These are phyloP conservation scores for Noctilio leporinus DNA, from an alignment of 2,113 vertebrate species.

Conservation along the genomic window DNA sequence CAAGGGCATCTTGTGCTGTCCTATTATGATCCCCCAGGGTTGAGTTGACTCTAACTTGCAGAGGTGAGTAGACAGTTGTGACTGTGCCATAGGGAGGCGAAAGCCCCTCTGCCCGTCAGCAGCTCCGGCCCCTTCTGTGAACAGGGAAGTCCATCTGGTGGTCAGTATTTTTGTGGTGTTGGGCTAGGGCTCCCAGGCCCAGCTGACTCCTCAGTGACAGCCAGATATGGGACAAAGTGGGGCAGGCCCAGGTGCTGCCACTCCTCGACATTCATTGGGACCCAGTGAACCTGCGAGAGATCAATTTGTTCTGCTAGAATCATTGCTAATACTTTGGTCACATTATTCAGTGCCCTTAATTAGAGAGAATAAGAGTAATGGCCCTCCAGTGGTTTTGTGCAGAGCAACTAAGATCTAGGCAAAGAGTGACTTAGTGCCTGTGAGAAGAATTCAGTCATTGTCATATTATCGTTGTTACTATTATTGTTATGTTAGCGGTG, in stretches of 20 bases:
- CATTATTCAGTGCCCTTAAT: not conserved
- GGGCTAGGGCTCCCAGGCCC: fast-evolving
- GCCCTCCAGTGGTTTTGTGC: not conserved
- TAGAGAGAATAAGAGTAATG: not conserved
- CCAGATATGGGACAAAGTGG: fast-evolving
- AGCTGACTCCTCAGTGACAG: no score
- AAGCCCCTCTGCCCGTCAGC: fast-evolving
- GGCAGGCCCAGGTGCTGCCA: no score
- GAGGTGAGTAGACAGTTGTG: not conserved
- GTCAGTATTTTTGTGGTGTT: not conserved
- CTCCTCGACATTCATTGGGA: no score
- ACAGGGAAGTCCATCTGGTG: not conserved
- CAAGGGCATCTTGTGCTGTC: not conserved
- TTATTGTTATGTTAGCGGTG: not conserved
- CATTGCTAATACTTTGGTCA: not conserved
- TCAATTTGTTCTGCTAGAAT: not conserved
- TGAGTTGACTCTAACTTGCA: not conserved
- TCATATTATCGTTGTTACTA: not conserved
- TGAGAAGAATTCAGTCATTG: not conserved
- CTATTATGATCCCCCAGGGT: not conserved
- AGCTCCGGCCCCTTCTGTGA: not conserved
- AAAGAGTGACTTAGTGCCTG: not conserved
- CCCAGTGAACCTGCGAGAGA: not conserved
- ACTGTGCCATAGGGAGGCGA: not conserved
- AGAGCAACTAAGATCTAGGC: not conserved